Conservation (phyloP, 2,888 invertebrate genomes). For the Oegoconia quadripuncta region DNA sequence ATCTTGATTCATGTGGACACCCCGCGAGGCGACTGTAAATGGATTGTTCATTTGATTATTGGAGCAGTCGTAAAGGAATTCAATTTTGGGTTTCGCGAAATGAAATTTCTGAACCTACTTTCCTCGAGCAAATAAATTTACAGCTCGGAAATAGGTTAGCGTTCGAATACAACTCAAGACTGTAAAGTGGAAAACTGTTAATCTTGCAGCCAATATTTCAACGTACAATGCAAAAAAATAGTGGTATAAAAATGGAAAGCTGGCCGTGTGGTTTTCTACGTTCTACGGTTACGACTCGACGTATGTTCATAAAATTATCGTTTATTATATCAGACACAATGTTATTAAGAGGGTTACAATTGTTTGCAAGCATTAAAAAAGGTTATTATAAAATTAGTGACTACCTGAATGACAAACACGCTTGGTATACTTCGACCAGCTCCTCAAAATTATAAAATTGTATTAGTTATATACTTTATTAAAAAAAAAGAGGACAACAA, state of each 20-base stretch:
- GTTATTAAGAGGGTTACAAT: no score
- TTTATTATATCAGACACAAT: no score
- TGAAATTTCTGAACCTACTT: constrained; percentile 58
- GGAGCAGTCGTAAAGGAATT: constrained; percentile 65
- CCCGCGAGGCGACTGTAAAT: constrained; percentile 44
- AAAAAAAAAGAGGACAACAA: no score
- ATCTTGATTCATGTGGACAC: constrained; percentile 35
- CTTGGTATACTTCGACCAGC: no score
- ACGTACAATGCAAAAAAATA: neutral
- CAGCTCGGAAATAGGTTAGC: constrained; percentile 37
- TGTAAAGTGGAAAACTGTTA: constrained; percentile 11
- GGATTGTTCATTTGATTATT: constrained; percentile 73
- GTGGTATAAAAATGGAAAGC: neutral
- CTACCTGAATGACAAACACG: no score
- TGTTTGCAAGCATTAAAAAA: no score
- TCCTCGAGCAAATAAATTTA: constrained; percentile 58
- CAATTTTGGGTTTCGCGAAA: constrained; percentile 63
- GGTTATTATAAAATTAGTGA: no score
- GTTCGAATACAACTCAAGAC: constrained; percentile 24
- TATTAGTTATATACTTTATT: no score
- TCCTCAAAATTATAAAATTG: no score
- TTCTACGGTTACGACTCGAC: no score
- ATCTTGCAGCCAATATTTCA: neutral
- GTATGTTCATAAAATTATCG: no score
- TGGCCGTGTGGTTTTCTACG: no score